Evolutionary conservation across 2,888 invertebrate genomes (phyloP).

Genomic region (Serripes groenlandicus): DNA sequence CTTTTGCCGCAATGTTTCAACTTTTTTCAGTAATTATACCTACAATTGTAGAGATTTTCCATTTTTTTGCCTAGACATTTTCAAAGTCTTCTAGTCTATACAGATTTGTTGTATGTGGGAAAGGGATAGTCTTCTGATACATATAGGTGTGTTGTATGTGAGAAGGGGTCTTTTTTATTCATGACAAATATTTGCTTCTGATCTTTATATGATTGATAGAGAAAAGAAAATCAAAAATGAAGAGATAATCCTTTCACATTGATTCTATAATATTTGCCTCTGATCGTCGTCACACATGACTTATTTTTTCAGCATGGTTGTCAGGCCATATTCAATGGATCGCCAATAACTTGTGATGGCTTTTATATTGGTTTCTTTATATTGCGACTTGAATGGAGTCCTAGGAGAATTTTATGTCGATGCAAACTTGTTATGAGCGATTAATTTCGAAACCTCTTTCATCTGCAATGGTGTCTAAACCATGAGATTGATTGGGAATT

Average conservation of each 20-base stretch:
- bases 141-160: too few species aligned
- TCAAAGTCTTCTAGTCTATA: too few species aligned
- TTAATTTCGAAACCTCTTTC: slow-evolving; percentile 9
- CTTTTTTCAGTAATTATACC: too few species aligned
- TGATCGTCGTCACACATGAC: background rate
- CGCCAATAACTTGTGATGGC: slow-evolving; percentile 11
- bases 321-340: background rate
- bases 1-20: too few species aligned
- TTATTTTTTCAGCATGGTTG: background rate
- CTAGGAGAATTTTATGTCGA: slow-evolving; percentile 12
- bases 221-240: too few species aligned
- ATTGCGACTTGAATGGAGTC: slow-evolving; percentile 14
- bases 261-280: background rate
- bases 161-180: too few species aligned
- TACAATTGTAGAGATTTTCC: too few species aligned
- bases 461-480: background rate
- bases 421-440: slow-evolving; percentile 9
- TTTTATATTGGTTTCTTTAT: slow-evolving; percentile 13
- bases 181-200: too few species aligned
- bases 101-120: too few species aligned
- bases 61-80: too few species aligned
- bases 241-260: background rate
- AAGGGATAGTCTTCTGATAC: too few species aligned
- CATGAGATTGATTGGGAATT: slow-evolving; percentile 10
- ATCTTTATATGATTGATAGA: too few species aligned